Evolutionary conservation across 2,113 vertebrate species (phyloP).

Genomic region (Coptodon rendalli): DNA sequence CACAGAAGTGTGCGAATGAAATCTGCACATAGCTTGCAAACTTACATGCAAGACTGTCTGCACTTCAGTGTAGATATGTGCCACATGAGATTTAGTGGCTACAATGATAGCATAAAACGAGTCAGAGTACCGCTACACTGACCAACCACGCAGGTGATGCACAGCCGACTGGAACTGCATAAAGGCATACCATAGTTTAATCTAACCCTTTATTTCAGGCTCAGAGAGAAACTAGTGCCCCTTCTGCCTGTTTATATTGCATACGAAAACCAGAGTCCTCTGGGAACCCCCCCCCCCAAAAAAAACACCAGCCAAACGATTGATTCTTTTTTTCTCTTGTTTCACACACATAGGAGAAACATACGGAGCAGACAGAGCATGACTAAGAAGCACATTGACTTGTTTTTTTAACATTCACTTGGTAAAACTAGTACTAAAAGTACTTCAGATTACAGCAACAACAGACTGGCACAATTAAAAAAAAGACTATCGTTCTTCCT

Average conservation of each 20-base stretch:
- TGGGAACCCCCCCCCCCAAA: rapidly evolving
- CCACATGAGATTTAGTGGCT: neutral
- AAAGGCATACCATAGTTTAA: neutral
- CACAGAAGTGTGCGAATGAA: neutral
- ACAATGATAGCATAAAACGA: neutral
- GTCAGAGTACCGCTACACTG: neutral
- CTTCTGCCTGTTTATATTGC: slow-evolving; percentile 49
- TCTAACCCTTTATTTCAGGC: slow-evolving; percentile 12
- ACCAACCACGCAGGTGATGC: neutral
- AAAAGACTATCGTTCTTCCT: slow-evolving; percentile 15
- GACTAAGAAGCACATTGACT: slow-evolving; percentile 16
- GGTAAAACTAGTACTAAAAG: slow-evolving; percentile 25
- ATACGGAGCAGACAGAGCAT: slow-evolving; percentile 22
- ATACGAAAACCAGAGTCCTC: slow-evolving; percentile 38
- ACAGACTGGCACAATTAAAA: slow-evolving; percentile 5
- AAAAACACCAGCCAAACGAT: slow-evolving; percentile 50
- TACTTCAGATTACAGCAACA: slow-evolving; percentile 15
- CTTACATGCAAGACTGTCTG: neutral
- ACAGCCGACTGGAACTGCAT: slow-evolving; percentile 27
- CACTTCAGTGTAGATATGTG: neutral
- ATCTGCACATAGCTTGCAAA: neutral
- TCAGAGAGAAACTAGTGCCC: neutral
- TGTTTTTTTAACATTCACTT: slow-evolving; percentile 43
- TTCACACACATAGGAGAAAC: slow-evolving; percentile 8
- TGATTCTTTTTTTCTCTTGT: slow-evolving; percentile 40